A percentile compares a stretch with the other conserved stretches of the same genome.
Conservation (phyloP, 2,888 invertebrate genomes). For the Unio delphinus region DNA sequence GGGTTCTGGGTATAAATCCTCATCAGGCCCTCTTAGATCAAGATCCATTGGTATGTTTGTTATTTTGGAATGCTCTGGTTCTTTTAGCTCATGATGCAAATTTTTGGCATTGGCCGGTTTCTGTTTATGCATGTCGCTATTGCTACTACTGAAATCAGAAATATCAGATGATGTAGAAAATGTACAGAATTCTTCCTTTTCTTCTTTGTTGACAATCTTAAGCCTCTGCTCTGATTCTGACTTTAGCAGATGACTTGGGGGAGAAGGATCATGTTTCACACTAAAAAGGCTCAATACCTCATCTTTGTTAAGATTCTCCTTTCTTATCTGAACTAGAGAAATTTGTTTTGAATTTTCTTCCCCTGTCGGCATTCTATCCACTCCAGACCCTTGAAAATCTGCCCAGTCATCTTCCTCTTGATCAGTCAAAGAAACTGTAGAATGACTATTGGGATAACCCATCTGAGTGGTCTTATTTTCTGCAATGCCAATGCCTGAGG, state of each 20-base stretch:
- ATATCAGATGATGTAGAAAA: too few relatives aligned
- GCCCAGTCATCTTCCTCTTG: constrained; percentile 41
- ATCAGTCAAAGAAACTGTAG: neutral
- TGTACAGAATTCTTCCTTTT: too few relatives aligned
- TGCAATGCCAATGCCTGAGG: neutral
- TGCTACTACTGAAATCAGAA: too few relatives aligned
- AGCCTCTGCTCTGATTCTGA: neutral
- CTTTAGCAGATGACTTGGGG: neutral
- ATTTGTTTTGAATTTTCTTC: neutral
- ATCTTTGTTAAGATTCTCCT: constrained; percentile 43
- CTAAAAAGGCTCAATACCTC: constrained; percentile 60
- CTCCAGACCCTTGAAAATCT: constrained; percentile 25
- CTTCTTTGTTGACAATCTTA: neutral
- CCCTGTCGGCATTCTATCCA: neutral
- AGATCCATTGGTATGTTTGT: too few relatives aligned
- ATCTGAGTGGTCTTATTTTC: too few relatives aligned
- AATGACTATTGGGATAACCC: too few relatives aligned
- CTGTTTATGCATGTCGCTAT: too few relatives aligned
- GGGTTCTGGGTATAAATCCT: constrained; percentile 25
- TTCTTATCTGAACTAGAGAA: constrained; percentile 45
- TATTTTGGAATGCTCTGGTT: too few relatives aligned
- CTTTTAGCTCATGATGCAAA: too few relatives aligned
- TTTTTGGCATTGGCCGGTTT: too few relatives aligned
- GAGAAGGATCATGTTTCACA: constrained; percentile 43
- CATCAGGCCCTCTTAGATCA: too few relatives aligned